Evolutionary conservation across 2,797 vertebrate genomes (phyloP).

Genomic region (Gallirallus australis): DNA sequence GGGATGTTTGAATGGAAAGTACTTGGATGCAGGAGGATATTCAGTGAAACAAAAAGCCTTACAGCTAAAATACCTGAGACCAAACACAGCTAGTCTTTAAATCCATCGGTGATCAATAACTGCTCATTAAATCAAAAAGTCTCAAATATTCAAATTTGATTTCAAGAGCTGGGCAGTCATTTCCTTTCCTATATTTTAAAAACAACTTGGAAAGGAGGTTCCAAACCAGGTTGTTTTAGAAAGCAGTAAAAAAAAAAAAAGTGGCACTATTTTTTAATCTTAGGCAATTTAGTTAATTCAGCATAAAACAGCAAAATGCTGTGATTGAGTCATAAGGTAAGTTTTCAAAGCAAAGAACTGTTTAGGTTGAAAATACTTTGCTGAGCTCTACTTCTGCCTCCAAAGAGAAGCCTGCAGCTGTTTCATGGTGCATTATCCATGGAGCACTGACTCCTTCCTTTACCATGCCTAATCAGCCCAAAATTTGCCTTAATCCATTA

Average conservation of each 20-base stretch:
- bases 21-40: neutral
- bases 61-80: neutral
- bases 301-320: neutral
- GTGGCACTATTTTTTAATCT: neutral
- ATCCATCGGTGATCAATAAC: neutral
- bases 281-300: neutral
- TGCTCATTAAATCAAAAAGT: neutral
- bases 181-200: neutral
- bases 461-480: slow-evolving; percentile 54
- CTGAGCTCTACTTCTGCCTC: slow-evolving; percentile 13
- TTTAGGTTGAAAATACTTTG: slow-evolving; percentile 21
- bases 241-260: neutral
- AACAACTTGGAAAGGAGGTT: neutral
- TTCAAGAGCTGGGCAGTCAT: neutral
- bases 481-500: slow-evolving; percentile 59
- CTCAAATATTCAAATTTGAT: neutral
- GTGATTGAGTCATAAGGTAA: neutral
- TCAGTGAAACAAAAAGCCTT: neutral
- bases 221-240: neutral
- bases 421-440: slow-evolving; percentile 38
- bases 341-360: slow-evolving; percentile 8
- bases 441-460: slow-evolving; percentile 44
- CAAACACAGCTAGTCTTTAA: neutral
- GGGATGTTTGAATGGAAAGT: neutral
- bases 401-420: slow-evolving; percentile 58